Conservation (phyloP, 2,888 invertebrate genomes). For the Psococerastis gibbosa region DNA sequence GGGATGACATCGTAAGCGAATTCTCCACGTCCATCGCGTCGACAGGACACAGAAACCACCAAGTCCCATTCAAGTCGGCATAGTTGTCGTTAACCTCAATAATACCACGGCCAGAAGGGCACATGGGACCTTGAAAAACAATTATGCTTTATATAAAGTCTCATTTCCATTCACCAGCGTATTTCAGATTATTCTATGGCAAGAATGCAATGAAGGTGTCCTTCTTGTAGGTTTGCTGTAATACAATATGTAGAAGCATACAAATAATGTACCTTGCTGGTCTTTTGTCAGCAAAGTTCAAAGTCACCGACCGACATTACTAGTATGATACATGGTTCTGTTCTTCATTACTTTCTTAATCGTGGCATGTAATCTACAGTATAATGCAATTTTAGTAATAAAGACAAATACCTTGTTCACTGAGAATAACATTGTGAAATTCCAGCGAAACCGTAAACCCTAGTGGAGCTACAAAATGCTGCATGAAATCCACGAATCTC, state of each 20-base stretch:
- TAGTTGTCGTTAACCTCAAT: conserved; percentile 45
- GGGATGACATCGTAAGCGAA: conserved; percentile 21
- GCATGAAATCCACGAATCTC: conserved; percentile 31
- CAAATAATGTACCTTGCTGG: too few relatives aligned
- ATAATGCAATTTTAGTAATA: too few relatives aligned
- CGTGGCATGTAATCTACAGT: too few relatives aligned
- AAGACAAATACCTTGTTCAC: neutral
- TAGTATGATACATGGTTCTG: too few relatives aligned
- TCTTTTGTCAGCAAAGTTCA: too few relatives aligned
- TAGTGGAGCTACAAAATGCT: conserved; percentile 36
- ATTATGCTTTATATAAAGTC: neutral
- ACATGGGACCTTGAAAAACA: conserved; percentile 17
- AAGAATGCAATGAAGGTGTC: too few relatives aligned
- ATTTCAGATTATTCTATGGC: too few relatives aligned
- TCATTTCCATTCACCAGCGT: neutral
- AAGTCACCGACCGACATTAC: too few relatives aligned
- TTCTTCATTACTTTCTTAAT: too few relatives aligned
- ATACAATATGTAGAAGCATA: too few relatives aligned
- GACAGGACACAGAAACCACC: conserved; percentile 42
- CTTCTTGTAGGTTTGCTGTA: too few relatives aligned
- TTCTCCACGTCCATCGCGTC: conserved; percentile 13
- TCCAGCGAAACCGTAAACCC: conserved; percentile 25
- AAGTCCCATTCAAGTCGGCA: conserved; percentile 47
- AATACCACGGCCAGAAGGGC: conserved; percentile 30
- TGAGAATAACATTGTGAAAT: conserved; percentile 2